Conservation (phyloP, 2,888 invertebrate genomes). For the Drosophila acutilabella region DNA sequence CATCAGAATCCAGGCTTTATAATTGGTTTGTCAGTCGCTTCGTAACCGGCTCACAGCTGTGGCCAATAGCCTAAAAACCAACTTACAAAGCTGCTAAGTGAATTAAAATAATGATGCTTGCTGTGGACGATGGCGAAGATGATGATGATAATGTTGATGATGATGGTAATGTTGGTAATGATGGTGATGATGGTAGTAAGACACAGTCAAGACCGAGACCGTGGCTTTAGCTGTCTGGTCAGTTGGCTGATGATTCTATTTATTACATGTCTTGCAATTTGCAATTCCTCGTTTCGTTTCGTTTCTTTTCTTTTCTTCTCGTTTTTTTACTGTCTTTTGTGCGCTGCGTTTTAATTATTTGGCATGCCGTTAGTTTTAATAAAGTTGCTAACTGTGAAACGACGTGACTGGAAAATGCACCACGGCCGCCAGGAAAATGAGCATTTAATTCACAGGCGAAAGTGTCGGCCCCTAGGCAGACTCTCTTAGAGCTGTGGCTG, state of each 20-base stretch:
- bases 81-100: constrained; percentile 67
- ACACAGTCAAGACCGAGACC: constrained; percentile 49
- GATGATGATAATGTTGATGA: constrained; percentile 24
- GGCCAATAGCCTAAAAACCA: constrained; percentile 44
- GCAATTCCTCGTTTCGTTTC: constrained; percentile 56
- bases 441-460: constrained; percentile 72
- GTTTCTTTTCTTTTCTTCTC: constrained; percentile 11
- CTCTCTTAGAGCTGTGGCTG: not conserved
- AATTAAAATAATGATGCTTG: constrained; percentile 71
- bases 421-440: constrained; percentile 56
- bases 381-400: constrained; percentile 80
- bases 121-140: constrained; percentile 21
- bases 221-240: constrained; percentile 48
- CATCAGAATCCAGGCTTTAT: constrained; percentile 63
- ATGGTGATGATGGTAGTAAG: constrained; percentile 31
- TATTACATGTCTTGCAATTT: constrained; percentile 74
- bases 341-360: constrained; percentile 73
- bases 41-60: constrained; percentile 56
- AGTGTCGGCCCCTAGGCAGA: constrained; percentile 57
- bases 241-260: constrained; percentile 71
- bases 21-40: constrained; percentile 71
- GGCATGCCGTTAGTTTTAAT: constrained; percentile 77
- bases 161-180: constrained; percentile 34
- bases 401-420: constrained; percentile 70
- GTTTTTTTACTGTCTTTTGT: constrained; percentile 16